Conservation (phyloP, 1,140 invertebrate genomes). For the Nephotettix cincticeps region DNA sequence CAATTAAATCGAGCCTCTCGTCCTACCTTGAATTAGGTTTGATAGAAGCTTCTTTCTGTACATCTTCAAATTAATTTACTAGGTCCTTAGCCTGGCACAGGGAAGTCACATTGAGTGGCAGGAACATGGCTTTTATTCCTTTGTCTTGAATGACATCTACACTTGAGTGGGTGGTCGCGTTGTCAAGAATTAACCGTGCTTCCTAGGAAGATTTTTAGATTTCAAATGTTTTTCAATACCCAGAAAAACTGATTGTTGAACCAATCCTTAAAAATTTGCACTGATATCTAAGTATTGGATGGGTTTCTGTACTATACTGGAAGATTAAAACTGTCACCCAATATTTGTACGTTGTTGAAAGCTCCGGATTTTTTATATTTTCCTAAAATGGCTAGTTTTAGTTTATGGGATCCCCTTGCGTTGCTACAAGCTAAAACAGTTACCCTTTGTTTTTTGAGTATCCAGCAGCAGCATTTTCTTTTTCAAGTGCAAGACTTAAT, state of each 20-base stretch:
- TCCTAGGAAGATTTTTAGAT: not conserved
- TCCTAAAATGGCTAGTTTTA: too few relatives aligned
- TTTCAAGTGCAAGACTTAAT: too few relatives aligned
- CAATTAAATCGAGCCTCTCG: not conserved
- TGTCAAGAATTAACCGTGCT: not conserved
- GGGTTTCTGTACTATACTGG: too few relatives aligned
- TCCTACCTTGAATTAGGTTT: not conserved
- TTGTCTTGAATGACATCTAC: not conserved
- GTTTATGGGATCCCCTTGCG: too few relatives aligned
- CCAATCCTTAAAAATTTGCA: conserved; percentile 45
- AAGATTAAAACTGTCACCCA: too few relatives aligned
- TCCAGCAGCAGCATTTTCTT: too few relatives aligned
- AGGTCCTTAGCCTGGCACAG: not conserved
- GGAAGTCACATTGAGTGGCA: not conserved
- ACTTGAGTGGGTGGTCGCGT: not conserved
- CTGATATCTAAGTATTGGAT: too few relatives aligned
- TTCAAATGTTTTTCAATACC: not conserved
- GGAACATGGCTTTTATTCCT: not conserved
- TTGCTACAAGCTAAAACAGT: too few relatives aligned
- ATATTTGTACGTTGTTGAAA: too few relatives aligned
- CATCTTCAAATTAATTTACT: not conserved
- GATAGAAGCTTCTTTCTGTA: conserved; percentile 7
- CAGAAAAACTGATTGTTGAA: conserved; percentile 29
- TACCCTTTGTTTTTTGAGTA: too few relatives aligned
- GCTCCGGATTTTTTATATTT: too few relatives aligned